Percentiles rank a stretch among this genome's conserved stretches.
Evolutionary conservation across 2,113 vertebrate genomes (phyloP).

Genomic region (Neotragus pygmaeus): DNA sequence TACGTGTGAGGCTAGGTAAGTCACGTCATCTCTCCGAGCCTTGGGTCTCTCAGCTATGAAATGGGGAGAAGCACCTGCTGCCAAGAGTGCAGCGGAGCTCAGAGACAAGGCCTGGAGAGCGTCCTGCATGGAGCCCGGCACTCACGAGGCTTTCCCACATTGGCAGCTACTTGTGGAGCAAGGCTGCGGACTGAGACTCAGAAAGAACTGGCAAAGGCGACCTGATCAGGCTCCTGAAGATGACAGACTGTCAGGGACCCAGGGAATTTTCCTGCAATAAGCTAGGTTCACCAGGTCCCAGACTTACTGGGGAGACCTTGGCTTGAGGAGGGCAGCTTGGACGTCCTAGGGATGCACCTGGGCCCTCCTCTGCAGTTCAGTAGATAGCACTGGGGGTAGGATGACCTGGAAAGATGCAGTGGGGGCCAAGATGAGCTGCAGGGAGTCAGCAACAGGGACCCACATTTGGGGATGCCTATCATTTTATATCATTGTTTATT

Average conservation of each 20-base stretch:
- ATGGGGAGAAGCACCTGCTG: background rate
- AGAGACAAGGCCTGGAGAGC: background rate
- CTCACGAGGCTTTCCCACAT: background rate
- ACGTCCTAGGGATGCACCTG: rapidly evolving
- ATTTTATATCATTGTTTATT: background rate
- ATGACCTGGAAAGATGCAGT: background rate
- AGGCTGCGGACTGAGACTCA: rapidly evolving
- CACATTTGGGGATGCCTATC: background rate
- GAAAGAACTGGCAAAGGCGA: background rate
- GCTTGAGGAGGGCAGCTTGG: background rate
- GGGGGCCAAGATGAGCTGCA: background rate
- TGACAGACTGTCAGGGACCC: too few relatives aligned
- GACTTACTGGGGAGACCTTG: background rate
- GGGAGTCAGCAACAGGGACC: background rate
- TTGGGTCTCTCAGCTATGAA: background rate
- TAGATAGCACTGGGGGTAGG: background rate
- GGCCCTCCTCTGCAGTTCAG: background rate
- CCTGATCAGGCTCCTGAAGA: background rate
- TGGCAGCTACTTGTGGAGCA: background rate
- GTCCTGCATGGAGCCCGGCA: rapidly evolving
- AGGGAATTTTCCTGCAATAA: background rate
- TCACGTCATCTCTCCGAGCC: background rate
- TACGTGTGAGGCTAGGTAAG: background rate
- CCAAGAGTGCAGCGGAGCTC: background rate
- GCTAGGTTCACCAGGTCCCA: background rate